These are phyloP conservation scores for Alcedo atthis DNA, from an alignment of 2,797 vertebrate species.

Conservation along the genomic window DNA sequence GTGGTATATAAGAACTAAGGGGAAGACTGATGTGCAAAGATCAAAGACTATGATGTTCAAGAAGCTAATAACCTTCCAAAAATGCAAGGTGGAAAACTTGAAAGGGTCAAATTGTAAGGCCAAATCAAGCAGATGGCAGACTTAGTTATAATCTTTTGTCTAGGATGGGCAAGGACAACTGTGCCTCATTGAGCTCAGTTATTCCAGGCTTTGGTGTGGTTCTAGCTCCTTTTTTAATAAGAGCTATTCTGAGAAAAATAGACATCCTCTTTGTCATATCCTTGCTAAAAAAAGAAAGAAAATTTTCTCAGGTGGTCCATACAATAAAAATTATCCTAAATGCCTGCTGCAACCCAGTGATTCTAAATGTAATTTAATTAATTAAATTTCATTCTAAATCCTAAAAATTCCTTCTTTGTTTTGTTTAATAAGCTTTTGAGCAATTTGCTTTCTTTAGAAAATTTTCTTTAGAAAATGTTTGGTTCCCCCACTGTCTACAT, in stretches of 20 bases:
- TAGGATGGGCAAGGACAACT: background rate
- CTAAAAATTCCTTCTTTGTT: constrained; percentile 29
- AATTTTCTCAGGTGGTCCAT: background rate
- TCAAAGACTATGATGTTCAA: background rate
- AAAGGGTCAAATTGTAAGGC: background rate
- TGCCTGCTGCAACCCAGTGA: background rate
- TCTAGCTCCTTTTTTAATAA: background rate
- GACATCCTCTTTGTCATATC: background rate
- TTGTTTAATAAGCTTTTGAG: constrained; percentile 37
- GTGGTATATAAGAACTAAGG: background rate
- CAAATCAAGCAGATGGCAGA: background rate
- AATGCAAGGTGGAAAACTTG: background rate
- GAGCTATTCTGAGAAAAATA: background rate
- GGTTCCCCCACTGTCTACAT: constrained; percentile 8
- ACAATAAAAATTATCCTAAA: constrained; percentile 56
- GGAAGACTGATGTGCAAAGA: background rate
- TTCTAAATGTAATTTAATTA: background rate
- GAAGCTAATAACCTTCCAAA: background rate
- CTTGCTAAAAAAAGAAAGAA: background rate
- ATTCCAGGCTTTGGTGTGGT: background rate
- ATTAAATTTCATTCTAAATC: background rate
- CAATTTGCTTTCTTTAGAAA: constrained; percentile 38
- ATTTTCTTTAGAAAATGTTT: too few species aligned
- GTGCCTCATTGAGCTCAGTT: background rate
- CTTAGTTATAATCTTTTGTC: background rate